Base-by-base conservation (phyloP, 2,888 invertebrate species). In the Ceriagrion tenellum region DNA sequence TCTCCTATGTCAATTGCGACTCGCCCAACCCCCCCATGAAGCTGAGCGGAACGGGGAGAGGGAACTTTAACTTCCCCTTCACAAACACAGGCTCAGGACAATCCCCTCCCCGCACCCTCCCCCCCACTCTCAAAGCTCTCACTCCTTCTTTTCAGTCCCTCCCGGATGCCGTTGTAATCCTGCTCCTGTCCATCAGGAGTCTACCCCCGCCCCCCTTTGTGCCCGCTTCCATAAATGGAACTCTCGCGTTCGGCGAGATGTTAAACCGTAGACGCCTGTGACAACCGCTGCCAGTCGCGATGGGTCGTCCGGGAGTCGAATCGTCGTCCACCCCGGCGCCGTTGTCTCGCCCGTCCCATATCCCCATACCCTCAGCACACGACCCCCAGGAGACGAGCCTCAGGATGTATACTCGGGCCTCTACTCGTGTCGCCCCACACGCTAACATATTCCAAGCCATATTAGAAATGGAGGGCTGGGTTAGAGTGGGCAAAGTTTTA, bases 191-290 rank as follows among this genome's bases (percentile, higher is more conserved):
- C 93, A 74, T 93, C 93, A 93, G 69, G 69, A 18, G 47, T 13
- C 69, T 59, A 8, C 23, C 20, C 40, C 47, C 47, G 12, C 23
- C 35, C 88, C 69, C 69, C 6, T 30, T 91, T 26, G 30, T 55
- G 16, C 59, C n/a, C 8, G 59, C 69, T 16, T 47, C 93, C 69
- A 93, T 93, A 74, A 93, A 93, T 93, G 93, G 93, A 93, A 93
- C n/a, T 69, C 93, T 40, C 93, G 93, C 93, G 93, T 93, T 93
- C 55, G 69, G 47, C 93, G 69, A 93, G 69, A 74, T 63, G 93
- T 93, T 59, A 47, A 47, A 69, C 69, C n/a, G 47, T 40, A n/a
- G 93, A 55, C 74, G 93, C 47, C 26, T 47, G 93, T 69, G 93
- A 69, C 40, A 69, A 40, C 35, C 59, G 93, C 13, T 47, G 93